Evolutionary conservation across 1,140 invertebrate species (phyloP).

Genomic region (Asobara japonica): DNA sequence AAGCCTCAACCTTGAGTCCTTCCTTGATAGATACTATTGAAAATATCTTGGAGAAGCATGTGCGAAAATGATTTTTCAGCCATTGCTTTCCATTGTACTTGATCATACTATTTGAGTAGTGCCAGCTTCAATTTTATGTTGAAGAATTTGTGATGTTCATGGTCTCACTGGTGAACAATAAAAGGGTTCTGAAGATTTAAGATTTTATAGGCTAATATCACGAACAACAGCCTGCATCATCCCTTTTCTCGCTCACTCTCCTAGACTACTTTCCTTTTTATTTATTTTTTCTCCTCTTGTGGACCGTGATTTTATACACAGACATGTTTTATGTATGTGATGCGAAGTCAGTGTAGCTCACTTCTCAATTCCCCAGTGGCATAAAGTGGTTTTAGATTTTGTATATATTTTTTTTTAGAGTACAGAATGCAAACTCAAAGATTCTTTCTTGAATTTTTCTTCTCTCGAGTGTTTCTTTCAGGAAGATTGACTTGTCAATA

Average conservation of each 20-base stretch:
- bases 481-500: conserved; percentile 1
- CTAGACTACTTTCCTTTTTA: background rate
- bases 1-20: background rate
- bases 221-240: conserved; percentile 17
- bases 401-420: conserved; percentile 26
- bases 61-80: background rate
- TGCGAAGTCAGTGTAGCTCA: conserved; percentile 28
- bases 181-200: conserved; percentile 52
- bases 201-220: conserved; percentile 58
- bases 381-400: conserved; percentile 47
- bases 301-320: conserved; percentile 55
- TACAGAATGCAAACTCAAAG: background rate
- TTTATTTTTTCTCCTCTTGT: conserved; percentile 34
- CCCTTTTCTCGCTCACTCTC: background rate
- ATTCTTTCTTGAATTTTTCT: background rate
- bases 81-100: background rate
- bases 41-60: background rate
- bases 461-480: background rate
- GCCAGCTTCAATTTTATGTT: background rate
- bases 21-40: background rate
- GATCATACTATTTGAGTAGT: background rate
- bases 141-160: conserved; percentile 28
- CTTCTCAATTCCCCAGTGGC: conserved; percentile 37
- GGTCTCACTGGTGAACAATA: conserved; percentile 29
- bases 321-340: conserved; percentile 47